A percentile compares a stretch with the other conserved stretches of the same genome.
Conservation (phyloP, 2,113 vertebrate genomes). For the Acanthisitta chloris region DNA sequence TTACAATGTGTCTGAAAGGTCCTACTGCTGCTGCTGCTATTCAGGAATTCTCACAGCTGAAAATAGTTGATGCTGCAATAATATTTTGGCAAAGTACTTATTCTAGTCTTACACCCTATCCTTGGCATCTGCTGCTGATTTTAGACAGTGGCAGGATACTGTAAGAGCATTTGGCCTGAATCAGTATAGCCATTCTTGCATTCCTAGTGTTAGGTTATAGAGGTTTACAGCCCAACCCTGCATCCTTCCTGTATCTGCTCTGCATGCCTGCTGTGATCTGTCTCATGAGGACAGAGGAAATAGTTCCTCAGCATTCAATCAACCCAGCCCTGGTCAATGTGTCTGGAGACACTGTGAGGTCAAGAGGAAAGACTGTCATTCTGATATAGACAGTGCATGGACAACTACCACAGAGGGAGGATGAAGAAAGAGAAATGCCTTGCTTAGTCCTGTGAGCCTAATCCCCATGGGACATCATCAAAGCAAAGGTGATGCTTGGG, state of each 20-base stretch:
- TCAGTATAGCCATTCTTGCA: not conserved
- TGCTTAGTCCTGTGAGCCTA: not conserved
- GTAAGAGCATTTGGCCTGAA: not conserved
- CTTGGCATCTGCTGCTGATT: conserved; percentile 3
- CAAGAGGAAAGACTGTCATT: not conserved
- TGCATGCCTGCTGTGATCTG: not conserved
- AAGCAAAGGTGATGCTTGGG: not conserved
- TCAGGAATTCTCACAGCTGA: conserved; percentile 1
- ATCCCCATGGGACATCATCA: not conserved
- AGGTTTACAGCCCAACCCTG: not conserved
- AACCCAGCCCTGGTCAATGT: not conserved
- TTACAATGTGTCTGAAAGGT: not conserved
- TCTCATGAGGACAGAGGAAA: not conserved
- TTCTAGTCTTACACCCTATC: not conserved
- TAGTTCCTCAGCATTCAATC: not conserved
- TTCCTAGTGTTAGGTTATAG: not conserved
- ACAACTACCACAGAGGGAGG: not conserved
- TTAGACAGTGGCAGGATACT: not conserved
- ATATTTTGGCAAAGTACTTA: not conserved
- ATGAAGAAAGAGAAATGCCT: not conserved
- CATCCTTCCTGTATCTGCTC: not conserved
- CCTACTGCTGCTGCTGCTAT: not conserved
- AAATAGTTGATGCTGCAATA: conserved; percentile 3
- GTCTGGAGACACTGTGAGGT: not conserved
- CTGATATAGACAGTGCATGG: not conserved